Base-by-base conservation (phyloP, 1,140 invertebrate genomes). In the Lepidotrigona ventralis region DNA sequence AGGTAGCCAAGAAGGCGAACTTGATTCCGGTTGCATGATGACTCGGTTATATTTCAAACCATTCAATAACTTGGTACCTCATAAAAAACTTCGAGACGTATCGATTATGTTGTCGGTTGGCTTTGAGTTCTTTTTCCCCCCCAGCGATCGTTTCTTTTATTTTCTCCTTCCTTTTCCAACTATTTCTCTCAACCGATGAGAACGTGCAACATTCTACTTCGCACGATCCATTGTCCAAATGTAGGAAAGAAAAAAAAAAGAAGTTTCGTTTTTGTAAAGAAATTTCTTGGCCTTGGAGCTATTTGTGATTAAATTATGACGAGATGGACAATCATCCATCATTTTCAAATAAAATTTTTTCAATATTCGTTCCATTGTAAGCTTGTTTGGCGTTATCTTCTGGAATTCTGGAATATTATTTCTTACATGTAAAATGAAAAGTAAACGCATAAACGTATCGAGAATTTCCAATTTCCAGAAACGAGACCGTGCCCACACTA, bases 71-170 rank as follows among this genome's bases (percentile, higher is more conserved):
- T 66, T 23, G 21, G 58, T 63, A 80, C 68, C 69, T 33, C 19
- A 60, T 79, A 73, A 73, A 79, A 83, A 79, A 76, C 5, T 56
- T 73, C 76, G 64, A 79, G 21, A 83, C 82, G 82, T 79, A 83
- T 84, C 82, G 82, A 79, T 84, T 84, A 84, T 58, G 46, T 74
- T 69, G 78, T 68, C 60, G 82, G 58, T 33, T 73, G 23, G 70
- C 46, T 79, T 76, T 79, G 69, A 79, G 39, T 51, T 76, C 29
- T 70, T 83, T 83, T 21, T 9, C 51, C 39, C 39, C 51, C 39
- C 39, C 39, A 78, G 68, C 46, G 53, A 53, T 76, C 39, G 71
- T 81, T 26, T 33, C 29, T 4, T 23, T 46, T 46, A 23, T 26
- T 60, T 26, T 63, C 51, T n/a, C 39, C 46, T 21, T 74, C 29